phyloP scores from a whole-genome alignment of 53 echinoderm and acorn worm species.

The Antedon mediterranea region DNA sequence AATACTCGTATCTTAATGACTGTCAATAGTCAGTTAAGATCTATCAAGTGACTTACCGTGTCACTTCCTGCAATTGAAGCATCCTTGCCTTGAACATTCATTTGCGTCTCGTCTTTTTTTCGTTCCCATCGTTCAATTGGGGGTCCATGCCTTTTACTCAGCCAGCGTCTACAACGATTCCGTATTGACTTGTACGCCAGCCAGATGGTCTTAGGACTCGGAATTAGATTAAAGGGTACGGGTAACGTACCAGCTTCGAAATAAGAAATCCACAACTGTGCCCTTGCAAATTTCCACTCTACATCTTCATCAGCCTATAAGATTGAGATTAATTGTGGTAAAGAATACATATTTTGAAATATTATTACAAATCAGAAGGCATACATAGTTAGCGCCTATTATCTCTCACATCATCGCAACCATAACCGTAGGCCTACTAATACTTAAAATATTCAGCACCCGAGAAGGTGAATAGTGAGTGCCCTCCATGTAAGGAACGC shows the following conservation, averaged over 20 bases:
- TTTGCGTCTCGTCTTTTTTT: not conserved
- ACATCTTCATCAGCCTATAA: constrained; percentile 8
- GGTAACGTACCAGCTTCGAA: constrained; percentile 19
- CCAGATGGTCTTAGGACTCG: constrained; percentile 14
- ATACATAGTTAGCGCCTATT: no score
- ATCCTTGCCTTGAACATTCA: not conserved
- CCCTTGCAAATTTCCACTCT: constrained; percentile 7
- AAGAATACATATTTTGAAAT: no score
- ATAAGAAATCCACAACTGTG: constrained; percentile 7
- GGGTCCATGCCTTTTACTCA: not conserved
- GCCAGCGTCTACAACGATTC: not conserved
- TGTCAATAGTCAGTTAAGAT: no score
- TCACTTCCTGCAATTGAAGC: not conserved
- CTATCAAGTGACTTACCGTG: not conserved
- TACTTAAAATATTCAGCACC: no score
- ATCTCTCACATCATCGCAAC: no score
- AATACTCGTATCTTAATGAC: no score
- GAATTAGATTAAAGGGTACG: constrained; percentile 23
- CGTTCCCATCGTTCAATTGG: not conserved
- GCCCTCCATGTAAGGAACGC: no score
- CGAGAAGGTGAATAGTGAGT: no score
- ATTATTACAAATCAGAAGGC: no score
- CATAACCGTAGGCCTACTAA: no score
- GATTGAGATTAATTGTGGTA: no score
- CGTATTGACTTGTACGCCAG: not conserved